Conservation (phyloP, 92 coral and sea anemone genomes). For the Zoanthus solanderi region DNA sequence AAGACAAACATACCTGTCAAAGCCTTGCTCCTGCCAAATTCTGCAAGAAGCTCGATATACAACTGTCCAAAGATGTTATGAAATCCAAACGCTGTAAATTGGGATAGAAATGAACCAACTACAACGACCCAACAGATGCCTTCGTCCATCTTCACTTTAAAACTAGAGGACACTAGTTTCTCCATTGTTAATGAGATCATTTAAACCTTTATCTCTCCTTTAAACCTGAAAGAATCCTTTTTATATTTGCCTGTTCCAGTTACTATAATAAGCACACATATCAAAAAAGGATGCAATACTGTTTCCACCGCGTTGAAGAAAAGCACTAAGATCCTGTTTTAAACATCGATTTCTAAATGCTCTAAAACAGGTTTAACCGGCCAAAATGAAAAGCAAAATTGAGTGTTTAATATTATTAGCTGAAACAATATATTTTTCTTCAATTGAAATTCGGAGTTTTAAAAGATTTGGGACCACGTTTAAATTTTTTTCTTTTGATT, state of each 20-base stretch:
- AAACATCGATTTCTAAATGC: neutral
- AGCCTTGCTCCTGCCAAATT: conserved; percentile 35
- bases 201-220: neutral
- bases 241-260: neutral
- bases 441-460: neutral
- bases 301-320: neutral
- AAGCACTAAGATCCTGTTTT: neutral
- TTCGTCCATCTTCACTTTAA: conserved; percentile 3
- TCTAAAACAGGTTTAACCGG: neutral
- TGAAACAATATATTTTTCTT: neutral
- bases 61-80: conserved; percentile 33
- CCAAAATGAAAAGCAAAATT: neutral
- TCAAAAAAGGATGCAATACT: neutral
- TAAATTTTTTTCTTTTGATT: neutral
- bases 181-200: too few species aligned
- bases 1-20: conserved; percentile 2
- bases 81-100: conserved; percentile 24
- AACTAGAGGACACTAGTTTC: neutral
- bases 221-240: neutral
- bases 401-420: too few species aligned
- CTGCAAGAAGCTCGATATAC: conserved; percentile 29
- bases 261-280: neutral
- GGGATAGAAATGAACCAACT: conserved; percentile 15
- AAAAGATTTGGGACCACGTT: neutral
- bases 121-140: conserved; percentile 21